Percentiles rank a stretch among this genome's conserved stretches.
phyloP scores from a whole-genome alignment of 2,797 vertebrate species.

The Pipistrellus pipistrellus region DNA sequence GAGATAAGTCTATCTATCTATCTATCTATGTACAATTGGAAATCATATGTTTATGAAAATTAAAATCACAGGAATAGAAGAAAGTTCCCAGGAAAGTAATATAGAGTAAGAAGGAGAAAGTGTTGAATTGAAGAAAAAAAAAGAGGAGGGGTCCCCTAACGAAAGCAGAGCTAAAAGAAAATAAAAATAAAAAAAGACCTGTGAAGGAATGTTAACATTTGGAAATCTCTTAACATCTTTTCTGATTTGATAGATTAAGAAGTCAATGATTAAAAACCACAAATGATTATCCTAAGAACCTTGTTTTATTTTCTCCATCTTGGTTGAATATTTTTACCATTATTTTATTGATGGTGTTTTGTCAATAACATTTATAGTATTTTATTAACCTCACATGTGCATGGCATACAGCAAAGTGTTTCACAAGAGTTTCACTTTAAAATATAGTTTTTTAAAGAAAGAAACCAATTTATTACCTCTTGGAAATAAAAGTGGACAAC shows the following conservation, averaged over 20 bases:
- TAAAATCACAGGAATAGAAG: background rate
- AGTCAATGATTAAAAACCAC: background rate
- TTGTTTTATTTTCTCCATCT: slow-evolving; percentile 37
- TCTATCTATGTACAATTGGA: background rate
- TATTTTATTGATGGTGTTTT: slow-evolving; percentile 47
- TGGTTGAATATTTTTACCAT: background rate
- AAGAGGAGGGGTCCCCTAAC: background rate
- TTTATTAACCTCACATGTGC: slow-evolving; percentile 33
- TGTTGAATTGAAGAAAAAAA: background rate
- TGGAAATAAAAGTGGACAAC: background rate
- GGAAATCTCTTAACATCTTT: background rate
- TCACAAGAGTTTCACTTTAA: background rate
- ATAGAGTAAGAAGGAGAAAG: background rate
- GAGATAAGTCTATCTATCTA: background rate
- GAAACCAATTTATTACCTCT: background rate
- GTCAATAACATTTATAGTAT: slow-evolving; percentile 1
- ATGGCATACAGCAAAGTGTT: background rate
- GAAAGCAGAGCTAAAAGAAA: slow-evolving; percentile 10
- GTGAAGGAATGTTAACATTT: slow-evolving; percentile 6
- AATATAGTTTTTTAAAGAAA: background rate
- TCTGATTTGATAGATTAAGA: slow-evolving; percentile 14
- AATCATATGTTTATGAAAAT: slow-evolving; percentile 4
- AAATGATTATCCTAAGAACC: background rate
- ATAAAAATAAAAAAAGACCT: background rate
- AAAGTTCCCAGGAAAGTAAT: background rate